A percentile compares a stretch with the other conserved stretches of the same genome.
phyloP scores from a whole-genome alignment of 2,888 invertebrate species.

The Heliconius ethilla region DNA sequence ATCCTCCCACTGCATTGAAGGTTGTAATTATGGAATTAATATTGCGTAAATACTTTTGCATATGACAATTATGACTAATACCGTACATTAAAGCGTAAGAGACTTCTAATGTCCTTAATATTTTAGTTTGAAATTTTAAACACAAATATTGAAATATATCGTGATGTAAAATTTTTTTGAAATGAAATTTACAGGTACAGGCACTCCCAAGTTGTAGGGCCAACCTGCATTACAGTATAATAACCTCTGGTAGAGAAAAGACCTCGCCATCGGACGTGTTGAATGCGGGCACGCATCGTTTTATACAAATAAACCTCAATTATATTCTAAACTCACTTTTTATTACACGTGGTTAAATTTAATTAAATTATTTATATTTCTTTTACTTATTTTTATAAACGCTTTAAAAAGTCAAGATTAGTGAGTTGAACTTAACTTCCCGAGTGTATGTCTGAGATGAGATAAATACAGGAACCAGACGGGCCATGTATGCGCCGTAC shows the following conservation, averaged over 20 bases:
- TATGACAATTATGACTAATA: neutral
- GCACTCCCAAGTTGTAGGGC: conserved; percentile 15
- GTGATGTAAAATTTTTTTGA: no score
- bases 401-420: conserved; percentile 1
- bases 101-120: neutral
- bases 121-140: neutral
- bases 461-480: conserved; percentile 16
- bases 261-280: conserved; percentile 14
- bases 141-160: neutral
- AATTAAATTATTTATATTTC: neutral
- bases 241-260: conserved; percentile 24
- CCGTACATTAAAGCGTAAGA: neutral
- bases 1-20: neutral
- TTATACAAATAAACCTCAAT: conserved; percentile 5
- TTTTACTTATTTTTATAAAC: neutral
- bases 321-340: neutral
- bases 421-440: neutral
- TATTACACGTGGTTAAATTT: conserved; percentile 2
- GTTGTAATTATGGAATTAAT: neutral
- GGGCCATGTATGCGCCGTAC: neutral
- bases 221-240: conserved; percentile 15
- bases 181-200: neutral
- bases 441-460: neutral
- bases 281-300: conserved; percentile 26
- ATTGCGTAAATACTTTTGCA: neutral